Percentiles rank a stretch among this genome's conserved stretches.
These are phyloP conservation scores for Agrenia bidenticulata DNA, from an alignment of 2,888 invertebrate genomes.

Conservation along the genomic window DNA sequence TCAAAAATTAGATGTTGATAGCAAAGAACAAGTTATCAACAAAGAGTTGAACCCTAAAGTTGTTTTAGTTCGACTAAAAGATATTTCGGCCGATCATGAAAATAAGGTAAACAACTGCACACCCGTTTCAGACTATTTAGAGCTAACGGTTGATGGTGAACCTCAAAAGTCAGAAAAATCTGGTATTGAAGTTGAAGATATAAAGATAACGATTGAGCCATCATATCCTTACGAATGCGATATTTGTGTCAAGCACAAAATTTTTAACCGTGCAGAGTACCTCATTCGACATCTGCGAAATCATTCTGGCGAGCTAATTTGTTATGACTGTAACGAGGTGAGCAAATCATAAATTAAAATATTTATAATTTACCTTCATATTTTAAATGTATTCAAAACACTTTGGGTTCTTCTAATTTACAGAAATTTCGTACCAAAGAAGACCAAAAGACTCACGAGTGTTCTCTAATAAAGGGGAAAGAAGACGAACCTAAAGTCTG, in stretches of 20 bases:
- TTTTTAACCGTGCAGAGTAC: constrained; percentile 56
- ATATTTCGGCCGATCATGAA: neutral
- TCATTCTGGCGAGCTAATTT: constrained; percentile 56
- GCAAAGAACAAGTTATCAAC: neutral
- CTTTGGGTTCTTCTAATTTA: no score
- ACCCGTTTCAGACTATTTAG: no score
- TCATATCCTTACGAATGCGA: constrained; percentile 54
- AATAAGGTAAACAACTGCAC: no score
- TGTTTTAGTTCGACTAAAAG: neutral
- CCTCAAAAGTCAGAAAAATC: no score
- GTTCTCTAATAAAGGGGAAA: constrained; percentile 15
- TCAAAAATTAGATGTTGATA: neutral
- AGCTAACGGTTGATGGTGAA: no score
- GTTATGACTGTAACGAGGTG: constrained; percentile 57
- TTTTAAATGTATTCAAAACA: no score
- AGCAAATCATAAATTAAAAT: no score
- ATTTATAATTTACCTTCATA: no score
- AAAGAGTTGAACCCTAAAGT: neutral
- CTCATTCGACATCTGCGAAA: constrained; percentile 60
- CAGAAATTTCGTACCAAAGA: constrained; percentile 58
- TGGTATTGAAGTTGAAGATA: neutral
- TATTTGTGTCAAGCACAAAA: constrained; percentile 55
- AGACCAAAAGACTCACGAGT: constrained; percentile 54
- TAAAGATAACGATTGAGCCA: constrained; percentile 9
- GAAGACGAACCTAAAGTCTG: no score